Evolutionary conservation across 2,113 vertebrate genomes (phyloP).

Genomic region (Delphinapterus leucas): DNA sequence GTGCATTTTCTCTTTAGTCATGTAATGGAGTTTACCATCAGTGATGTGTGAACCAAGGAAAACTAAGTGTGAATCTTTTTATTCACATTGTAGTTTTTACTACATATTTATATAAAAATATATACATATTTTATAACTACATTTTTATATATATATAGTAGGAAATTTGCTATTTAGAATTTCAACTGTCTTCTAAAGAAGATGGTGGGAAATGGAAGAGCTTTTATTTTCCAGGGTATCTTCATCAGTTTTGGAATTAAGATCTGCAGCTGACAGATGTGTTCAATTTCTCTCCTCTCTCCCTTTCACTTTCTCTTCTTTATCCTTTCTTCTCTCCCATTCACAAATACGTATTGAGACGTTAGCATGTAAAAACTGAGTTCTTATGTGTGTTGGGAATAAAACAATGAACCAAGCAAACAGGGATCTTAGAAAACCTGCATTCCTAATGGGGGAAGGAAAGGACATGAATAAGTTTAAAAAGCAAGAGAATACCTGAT

Average conservation of each 20-base stretch:
- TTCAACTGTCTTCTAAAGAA: slow-evolving; percentile 22
- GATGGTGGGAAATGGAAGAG: not conserved
- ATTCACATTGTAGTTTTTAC: slow-evolving; percentile 43
- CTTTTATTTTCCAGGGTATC: not conserved
- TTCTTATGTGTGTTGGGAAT: not conserved
- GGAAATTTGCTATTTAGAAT: slow-evolving; percentile 28
- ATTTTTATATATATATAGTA: not conserved
- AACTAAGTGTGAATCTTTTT: slow-evolving; percentile 26
- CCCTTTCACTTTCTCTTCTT: not conserved
- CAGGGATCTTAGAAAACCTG: not conserved
- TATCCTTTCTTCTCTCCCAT: not conserved
- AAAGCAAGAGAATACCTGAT: not conserved
- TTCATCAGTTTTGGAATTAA: not conserved
- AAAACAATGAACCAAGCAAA: not conserved
- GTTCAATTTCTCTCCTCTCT: not conserved
- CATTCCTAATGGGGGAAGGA: not conserved
- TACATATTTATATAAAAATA: slow-evolving; percentile 18
- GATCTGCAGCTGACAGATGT: not conserved
- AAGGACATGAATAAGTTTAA: not conserved
- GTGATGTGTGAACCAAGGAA: slow-evolving; percentile 45
- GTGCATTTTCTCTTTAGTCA: slow-evolving; percentile 17
- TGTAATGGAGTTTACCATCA: not conserved
- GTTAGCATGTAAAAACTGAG: not conserved
- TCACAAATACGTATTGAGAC: not conserved
- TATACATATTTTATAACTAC: no score